phyloP scores from a whole-genome alignment of 2,888 invertebrate genomes.

The Drosophila tripunctata region DNA sequence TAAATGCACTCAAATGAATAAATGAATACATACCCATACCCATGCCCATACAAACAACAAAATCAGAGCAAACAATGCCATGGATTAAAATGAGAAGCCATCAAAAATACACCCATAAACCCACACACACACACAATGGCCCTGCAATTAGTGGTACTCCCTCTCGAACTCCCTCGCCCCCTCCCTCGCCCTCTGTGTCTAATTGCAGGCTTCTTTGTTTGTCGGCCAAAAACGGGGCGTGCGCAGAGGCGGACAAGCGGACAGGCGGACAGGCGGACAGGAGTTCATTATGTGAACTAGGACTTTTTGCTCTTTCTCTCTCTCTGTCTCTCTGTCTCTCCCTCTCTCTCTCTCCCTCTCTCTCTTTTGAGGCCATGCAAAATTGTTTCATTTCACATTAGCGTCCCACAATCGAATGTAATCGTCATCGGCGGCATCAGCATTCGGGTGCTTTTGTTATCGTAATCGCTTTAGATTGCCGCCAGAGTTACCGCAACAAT shows the following conservation, averaged over 20 bases:
- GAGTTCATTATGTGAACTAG: constrained; percentile 39
- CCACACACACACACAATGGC: constrained; percentile 49
- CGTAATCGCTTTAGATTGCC: constrained; percentile 66
- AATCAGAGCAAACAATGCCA: constrained; percentile 63
- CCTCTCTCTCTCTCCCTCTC: constrained; percentile 9
- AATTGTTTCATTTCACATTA: constrained; percentile 34
- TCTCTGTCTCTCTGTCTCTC: constrained; percentile 7
- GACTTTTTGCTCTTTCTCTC: neutral
- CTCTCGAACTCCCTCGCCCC: constrained; percentile 1
- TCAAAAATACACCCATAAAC: neutral
- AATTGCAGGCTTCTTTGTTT: constrained; percentile 62
- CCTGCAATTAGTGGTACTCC: constrained; percentile 57
- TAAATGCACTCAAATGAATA: constrained; percentile 39
- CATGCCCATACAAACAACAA: constrained; percentile 38
- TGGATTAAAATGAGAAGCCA: constrained; percentile 68
- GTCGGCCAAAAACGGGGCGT: constrained; percentile 38
- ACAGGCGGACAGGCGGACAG: constrained; percentile 45
- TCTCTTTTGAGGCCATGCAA: constrained; percentile 22
- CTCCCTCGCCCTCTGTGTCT: constrained; percentile 28
- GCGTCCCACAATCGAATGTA: constrained; percentile 41
- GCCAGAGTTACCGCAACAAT: constrained; percentile 49
- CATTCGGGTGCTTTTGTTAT: no score
- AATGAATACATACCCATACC: constrained; percentile 37
- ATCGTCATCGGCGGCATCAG: constrained; percentile 14
- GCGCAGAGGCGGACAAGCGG: no score